These are phyloP conservation scores for Microplitis deprimator DNA, from an alignment of 2,888 invertebrate species.

Conservation along the genomic window DNA sequence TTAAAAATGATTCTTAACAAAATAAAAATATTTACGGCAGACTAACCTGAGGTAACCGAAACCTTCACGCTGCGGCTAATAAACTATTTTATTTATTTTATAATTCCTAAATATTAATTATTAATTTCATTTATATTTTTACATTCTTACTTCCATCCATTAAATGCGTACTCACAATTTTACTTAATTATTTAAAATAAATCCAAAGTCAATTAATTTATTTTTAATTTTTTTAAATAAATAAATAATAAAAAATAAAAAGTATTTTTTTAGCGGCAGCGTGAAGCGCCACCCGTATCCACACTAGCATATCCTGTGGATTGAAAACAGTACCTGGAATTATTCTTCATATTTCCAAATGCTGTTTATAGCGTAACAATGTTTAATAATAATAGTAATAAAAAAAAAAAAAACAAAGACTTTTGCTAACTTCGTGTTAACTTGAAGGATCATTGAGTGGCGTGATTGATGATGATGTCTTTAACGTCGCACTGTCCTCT, in stretches of 20 bases:
- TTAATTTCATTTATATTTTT: background rate
- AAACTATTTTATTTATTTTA: constrained; percentile 27
- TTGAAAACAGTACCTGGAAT: constrained; percentile 54
- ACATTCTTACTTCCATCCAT: background rate
- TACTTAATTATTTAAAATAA: background rate
- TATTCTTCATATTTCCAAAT: constrained; percentile 20
- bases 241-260: constrained; percentile 12
- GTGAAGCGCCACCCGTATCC: constrained; percentile 63
- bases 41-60: constrained; percentile 69
- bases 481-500: constrained; percentile 37
- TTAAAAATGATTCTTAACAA: constrained; percentile 25
- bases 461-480: constrained; percentile 53
- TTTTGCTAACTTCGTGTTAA: constrained; percentile 67
- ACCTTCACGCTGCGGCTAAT: constrained; percentile 67
- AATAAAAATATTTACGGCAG: constrained; percentile 59
- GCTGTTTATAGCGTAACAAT: constrained; percentile 13
- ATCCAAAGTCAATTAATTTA: constrained; percentile 7
- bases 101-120: background rate
- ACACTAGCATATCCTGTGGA: constrained; percentile 58
- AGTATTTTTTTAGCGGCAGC: constrained; percentile 55
- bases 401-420: constrained; percentile 56
- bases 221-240: constrained; percentile 11
- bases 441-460: constrained; percentile 57
- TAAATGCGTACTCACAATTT: constrained; percentile 23
- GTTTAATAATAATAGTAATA: constrained; percentile 41